phyloP scores from a whole-genome alignment of 2,888 invertebrate genomes.

The Synergus umbraculus region DNA sequence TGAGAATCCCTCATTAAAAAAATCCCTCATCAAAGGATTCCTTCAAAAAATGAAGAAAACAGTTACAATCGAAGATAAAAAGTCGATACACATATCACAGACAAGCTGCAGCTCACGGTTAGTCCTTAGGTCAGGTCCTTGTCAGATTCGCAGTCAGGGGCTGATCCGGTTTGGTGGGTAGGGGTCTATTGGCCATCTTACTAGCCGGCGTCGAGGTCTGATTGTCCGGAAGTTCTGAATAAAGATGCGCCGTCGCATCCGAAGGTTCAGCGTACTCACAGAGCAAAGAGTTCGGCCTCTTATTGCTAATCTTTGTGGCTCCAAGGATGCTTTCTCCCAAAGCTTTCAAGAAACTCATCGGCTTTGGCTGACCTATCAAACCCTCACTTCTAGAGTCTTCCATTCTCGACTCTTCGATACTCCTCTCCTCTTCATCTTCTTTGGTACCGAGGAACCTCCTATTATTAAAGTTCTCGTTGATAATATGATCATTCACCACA shows the following conservation, averaged over 20 bases:
- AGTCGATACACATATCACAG: conserved; percentile 57
- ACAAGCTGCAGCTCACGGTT: conserved; percentile 48
- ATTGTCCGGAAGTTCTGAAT: conserved; percentile 79
- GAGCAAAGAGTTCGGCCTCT: conserved; percentile 74
- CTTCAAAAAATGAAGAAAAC: neutral
- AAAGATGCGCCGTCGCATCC: conserved; percentile 79
- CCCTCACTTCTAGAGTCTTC: conserved; percentile 28
- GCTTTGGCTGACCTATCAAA: conserved; percentile 72
- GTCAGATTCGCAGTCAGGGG: conserved; percentile 42
- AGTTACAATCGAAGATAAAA: conserved; percentile 30
- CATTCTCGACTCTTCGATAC: conserved; percentile 41
- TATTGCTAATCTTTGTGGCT: conserved; percentile 57
- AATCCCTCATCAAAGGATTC: neutral
- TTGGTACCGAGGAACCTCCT: conserved; percentile 40
- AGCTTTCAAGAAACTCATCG: conserved; percentile 81
- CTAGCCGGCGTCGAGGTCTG: conserved; percentile 77
- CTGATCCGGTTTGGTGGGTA: conserved; percentile 83
- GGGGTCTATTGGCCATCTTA: conserved; percentile 84
- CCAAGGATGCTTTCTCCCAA: conserved; percentile 80
- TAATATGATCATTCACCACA: conserved; percentile 66
- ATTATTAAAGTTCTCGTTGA: conserved; percentile 53
- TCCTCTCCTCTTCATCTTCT: conserved; percentile 42
- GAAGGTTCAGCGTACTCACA: conserved; percentile 81
- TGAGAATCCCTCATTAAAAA: neutral
- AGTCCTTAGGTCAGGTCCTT: conserved; percentile 41